Evolutionary conservation across 2,888 invertebrate species (phyloP), one percentile per base, ranked within the genome.

Genomic region (Heliconius hortense): DNA sequence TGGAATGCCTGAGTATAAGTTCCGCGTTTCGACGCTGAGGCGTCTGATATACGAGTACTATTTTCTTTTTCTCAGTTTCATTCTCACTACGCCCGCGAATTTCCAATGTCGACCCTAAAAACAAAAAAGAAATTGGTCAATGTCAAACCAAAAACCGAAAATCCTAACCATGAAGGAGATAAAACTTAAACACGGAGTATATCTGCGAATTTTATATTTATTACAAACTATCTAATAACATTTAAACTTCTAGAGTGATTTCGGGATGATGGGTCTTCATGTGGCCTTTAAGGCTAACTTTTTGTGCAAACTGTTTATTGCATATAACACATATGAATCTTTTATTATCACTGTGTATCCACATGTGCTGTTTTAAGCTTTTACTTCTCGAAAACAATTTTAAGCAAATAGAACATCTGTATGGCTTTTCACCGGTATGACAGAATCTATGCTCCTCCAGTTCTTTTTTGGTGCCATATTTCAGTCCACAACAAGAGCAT

Each of bases 81-180:
- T 82, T 87, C 81, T 89, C 86, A 86, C 82, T 89, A 90, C 88
- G 89, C 82, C 90, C 88, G 82, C 87, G 88, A 83, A 91, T 89
- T 89, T 90, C 90, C 92, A 91, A 89, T 86, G 87, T 88, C 86
- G 87, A 84, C 85, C 93, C 93, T 93, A 93, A 91, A 93, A 93
- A 92, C 88, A 92, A 90, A 92, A 90, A 92, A 91, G 87, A 90
- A 88, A 86, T 85, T 87, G 87, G 91, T 92, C 90, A 92, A 87
- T 91, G 84, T 86, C 81, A 86, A 84, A 84, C 84, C 86, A 84
- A 82, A 82, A 79, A 81, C 80, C 80, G 77, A 77, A 80, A 73
- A 79, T 11, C 72, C 74, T 78, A 79, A 73, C 68, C 72, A 31
- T 31, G 69, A 1, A 31, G 69, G 72, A 31, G 53, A 15, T 74